Evolutionary conservation across 2,113 vertebrate species (phyloP).

Genomic region (Ochotona curzoniae): DNA sequence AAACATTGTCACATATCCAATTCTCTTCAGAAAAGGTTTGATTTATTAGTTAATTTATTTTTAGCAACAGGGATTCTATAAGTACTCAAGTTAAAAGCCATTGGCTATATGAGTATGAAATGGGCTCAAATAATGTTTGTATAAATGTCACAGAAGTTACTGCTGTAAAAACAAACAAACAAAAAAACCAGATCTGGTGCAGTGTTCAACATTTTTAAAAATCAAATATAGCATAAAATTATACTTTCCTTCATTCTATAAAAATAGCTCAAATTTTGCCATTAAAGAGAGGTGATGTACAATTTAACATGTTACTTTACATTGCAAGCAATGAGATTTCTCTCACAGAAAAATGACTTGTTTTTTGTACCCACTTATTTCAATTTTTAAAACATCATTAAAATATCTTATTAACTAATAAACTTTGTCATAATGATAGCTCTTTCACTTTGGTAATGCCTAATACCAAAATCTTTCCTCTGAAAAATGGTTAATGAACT

Average conservation of each 20-base stretch:
- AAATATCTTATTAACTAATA: not conserved
- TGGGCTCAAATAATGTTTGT: not conserved
- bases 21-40: not conserved
- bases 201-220: not conserved
- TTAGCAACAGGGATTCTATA: not conserved
- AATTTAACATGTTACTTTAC: not conserved
- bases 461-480: not conserved
- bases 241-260: not conserved
- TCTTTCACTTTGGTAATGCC: not conserved
- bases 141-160: not conserved
- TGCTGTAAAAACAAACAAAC: not conserved
- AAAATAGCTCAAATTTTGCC: not conserved
- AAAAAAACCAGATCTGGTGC: not conserved
- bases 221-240: not conserved
- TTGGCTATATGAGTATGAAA: not conserved
- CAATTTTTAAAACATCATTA: not conserved
- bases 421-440: not conserved
- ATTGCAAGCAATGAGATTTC: not conserved
- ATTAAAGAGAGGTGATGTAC: not conserved
- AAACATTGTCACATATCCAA: not conserved
- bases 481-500: not conserved
- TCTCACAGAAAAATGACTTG: not conserved
- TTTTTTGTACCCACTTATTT: not conserved
- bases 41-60: not conserved
- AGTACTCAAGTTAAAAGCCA: not conserved